Conservation (phyloP, 2,113 vertebrate species). For the Triplophysa rosa region DNA sequence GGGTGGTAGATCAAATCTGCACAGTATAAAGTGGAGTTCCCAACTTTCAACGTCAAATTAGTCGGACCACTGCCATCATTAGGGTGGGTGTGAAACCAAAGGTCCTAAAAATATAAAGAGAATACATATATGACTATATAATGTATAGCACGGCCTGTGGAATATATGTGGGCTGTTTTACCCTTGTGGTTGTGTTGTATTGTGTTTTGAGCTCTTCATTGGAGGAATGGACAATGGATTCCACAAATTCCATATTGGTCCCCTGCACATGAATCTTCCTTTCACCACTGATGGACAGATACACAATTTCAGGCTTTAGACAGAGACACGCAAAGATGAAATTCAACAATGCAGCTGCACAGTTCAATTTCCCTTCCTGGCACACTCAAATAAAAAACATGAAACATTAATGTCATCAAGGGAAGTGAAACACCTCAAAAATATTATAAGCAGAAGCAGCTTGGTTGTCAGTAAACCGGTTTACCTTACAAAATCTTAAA, state of each 20-base stretch:
- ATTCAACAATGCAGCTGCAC: not conserved
- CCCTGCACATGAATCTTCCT: constrained; percentile 79
- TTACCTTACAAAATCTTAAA: not conserved
- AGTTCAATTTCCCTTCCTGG: not conserved
- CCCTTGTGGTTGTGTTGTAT: constrained; percentile 23
- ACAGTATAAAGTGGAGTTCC: constrained; percentile 61
- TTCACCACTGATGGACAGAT: constrained; percentile 77
- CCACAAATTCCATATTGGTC: constrained; percentile 79
- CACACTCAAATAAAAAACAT: not conserved
- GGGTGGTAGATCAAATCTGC: constrained; percentile 58
- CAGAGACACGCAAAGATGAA: not conserved
- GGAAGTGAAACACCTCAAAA: not conserved
- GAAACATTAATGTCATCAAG: not conserved
- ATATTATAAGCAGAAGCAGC: not conserved
- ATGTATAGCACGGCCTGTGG: too few relatives aligned
- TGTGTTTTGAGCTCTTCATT: not conserved
- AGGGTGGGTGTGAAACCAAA: constrained; percentile 57
- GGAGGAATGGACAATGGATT: constrained; percentile 54
- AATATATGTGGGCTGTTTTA: constrained; percentile 17
- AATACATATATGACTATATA: not conserved
- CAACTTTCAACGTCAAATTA: constrained; percentile 56
- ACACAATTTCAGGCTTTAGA: constrained; percentile 1
- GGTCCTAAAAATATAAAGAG: constrained; percentile 46
- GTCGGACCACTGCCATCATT: not conserved
- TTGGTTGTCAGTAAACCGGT: not conserved